Evolutionary conservation across 2,888 invertebrate species (phyloP).

Genomic region (Amaurobius ferox): DNA sequence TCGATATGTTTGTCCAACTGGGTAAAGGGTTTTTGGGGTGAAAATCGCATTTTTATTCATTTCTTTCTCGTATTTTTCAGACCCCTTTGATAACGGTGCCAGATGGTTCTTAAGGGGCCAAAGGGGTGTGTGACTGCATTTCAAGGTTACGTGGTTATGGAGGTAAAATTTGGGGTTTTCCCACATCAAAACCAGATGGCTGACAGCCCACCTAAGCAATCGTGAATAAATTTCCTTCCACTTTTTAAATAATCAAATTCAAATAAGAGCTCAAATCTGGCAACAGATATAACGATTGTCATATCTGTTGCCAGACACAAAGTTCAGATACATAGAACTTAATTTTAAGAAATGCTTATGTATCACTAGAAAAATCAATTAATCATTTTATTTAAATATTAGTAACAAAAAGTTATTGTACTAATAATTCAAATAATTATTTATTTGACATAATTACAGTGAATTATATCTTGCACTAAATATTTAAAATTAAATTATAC

Average conservation of each 20-base stretch:
- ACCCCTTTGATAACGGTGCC: slow-evolving; percentile 8
- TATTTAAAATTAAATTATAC: too few relatives aligned
- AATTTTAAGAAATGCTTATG: too few relatives aligned
- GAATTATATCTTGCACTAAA: too few relatives aligned
- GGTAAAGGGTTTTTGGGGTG: not conserved
- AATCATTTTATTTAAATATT: too few relatives aligned
- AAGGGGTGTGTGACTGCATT: slow-evolving; percentile 27
- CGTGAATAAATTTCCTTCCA: not conserved
- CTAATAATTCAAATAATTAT: too few relatives aligned
- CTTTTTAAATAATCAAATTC: not conserved
- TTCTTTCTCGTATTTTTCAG: not conserved
- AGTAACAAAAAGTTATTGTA: too few relatives aligned
- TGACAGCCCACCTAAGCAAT: not conserved
- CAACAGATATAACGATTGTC: too few relatives aligned
- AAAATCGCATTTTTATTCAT: not conserved
- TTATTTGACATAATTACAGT: too few relatives aligned
- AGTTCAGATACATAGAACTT: too few relatives aligned
- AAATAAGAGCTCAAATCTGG: too few relatives aligned
- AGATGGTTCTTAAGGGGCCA: slow-evolving; percentile 27
- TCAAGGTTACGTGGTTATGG: slow-evolving; percentile 13
- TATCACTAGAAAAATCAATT: too few relatives aligned
- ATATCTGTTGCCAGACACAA: too few relatives aligned
- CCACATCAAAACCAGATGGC: slow-evolving; percentile 11
- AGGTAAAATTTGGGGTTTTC: slow-evolving; percentile 14
- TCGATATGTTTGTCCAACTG: not conserved